Evolutionary conservation across 2,797 vertebrate species (phyloP), one percentile per base, ranked within the genome.

Genomic region (Limnodromus scolopaceus): DNA sequence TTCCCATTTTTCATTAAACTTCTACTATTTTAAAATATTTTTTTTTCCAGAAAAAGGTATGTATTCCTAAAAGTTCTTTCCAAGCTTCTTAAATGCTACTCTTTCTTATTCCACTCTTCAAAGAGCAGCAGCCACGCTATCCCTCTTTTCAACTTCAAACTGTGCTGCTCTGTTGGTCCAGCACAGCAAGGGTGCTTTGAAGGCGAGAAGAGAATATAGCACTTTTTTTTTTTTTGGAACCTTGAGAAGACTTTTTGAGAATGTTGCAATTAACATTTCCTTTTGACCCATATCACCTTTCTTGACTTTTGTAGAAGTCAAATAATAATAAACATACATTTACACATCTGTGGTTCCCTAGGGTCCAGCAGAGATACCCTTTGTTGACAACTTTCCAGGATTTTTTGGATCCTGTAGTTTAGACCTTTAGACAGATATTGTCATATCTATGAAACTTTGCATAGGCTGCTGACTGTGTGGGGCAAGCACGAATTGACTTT

Each of bases 61-160:
- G n/a, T 93, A 63, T 91, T 85, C 91, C 70, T 75, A 72, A 96
- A 92, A 96, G 84, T 82, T 61, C 78, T 95, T 96, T 95, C 92
- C 71, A 97, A 95, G 91, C 83, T 94, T 93, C 96, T 94, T 97
- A 98, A 98, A 97, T 93, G 95, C 41, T 88, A 74, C 95, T 97
- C 65, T 89, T 97, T 87, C 96, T 97, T 97, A 97, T 95, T 97
- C 77, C 34, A n/a, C 45, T 94, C 93, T 98, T 98, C 97, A 98
- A 98, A 98, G 97, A 91, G 39, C 57, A 96, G 94, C 92, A 96
- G 96, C 96, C 83, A 95, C 10, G 25, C 93, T 96, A 97, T 97
- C 91, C 94, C 66, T 90, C 96, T 93, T 97, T 97, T 96, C 89
- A 94, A 96, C 97, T 97, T 98, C 98, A 98, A 98, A 97, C 97